Conservation (phyloP, 2,113 vertebrate genomes). For the Pachycephala philippinensis region DNA sequence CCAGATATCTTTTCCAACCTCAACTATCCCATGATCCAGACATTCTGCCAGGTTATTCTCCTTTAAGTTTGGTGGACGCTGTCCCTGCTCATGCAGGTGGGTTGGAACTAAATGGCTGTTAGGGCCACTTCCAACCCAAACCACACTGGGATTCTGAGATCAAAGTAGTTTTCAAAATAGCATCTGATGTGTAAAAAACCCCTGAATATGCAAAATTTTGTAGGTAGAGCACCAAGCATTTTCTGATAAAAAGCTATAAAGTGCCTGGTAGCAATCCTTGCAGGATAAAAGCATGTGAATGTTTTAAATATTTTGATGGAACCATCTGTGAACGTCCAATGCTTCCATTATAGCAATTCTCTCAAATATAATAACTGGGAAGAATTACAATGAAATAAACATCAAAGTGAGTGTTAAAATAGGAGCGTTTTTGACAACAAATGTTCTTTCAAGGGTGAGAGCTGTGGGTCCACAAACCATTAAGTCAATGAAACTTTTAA, state of each 20-base stretch:
- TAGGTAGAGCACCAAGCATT: not conserved
- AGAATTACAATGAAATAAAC: not conserved
- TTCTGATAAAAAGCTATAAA: not conserved
- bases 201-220: not conserved
- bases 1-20: not conserved
- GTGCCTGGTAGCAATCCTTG: not conserved
- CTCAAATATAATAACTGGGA: not conserved
- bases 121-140: not conserved
- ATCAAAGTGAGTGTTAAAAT: not conserved
- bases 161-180: not conserved
- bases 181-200: not conserved
- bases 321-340: not conserved
- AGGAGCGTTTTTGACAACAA: conserved; percentile 5
- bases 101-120: not conserved
- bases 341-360: not conserved
- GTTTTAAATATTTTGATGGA: not conserved
- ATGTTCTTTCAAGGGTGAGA: not conserved
- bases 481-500: not conserved
- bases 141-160: not conserved
- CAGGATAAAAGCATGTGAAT: not conserved
- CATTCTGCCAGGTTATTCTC: not conserved
- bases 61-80: not conserved
- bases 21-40: not conserved
- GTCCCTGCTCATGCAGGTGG: not conserved
- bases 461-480: not conserved